Base-by-base conservation (phyloP, 2,113 vertebrate species). In the Aplodontia rufa region DNA sequence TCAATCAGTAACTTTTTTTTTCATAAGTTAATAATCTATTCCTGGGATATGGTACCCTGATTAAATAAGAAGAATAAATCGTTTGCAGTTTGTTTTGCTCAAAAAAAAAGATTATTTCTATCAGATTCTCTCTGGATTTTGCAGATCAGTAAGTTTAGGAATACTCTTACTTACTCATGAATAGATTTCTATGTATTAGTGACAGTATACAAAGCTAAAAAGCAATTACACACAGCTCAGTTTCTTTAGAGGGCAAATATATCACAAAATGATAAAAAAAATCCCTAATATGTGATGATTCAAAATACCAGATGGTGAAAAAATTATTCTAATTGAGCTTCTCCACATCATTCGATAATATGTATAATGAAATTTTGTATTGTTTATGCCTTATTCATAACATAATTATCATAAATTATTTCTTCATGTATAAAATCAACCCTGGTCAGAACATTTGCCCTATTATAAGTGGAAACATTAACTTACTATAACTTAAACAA, bases 1-100 rank as follows among this genome's bases (percentile, higher is more conserved):
- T 75, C 42, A 71, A 8, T 47, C 49, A 91, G 49, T 28, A 86
- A 76, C 20, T 83, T 32, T 42, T 91, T 91, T 89, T 96, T 87
- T 86, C 10, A 37, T 84, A 72, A 76, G 6, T 37, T 26, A 72
- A 49, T 26, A 5, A 64, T 58, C 30, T 62, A 81, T 64, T 81
- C 5, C 35, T 81, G 9, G 10, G 20, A 79, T 51, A 45, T 71
- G 16, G 3, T 69, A 81, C 10, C 72, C 24, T 51, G 66, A 84
- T 84, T 85, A 91, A 80, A 84, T 71, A 88, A n/a, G 45, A 87
- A 80, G 3, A 95, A 87, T 82, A 87, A 94, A 74, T 91, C 5
- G 37, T 90, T 83, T 93, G 42, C 3, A 92, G 40, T 78, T 84
- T 94, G 62, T 78, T 94, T 93, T 60, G 6, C 35, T 84, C 53